Evolutionary conservation across 2,797 vertebrate species (phyloP).

Genomic region (Gymnodraco acuticeps): DNA sequence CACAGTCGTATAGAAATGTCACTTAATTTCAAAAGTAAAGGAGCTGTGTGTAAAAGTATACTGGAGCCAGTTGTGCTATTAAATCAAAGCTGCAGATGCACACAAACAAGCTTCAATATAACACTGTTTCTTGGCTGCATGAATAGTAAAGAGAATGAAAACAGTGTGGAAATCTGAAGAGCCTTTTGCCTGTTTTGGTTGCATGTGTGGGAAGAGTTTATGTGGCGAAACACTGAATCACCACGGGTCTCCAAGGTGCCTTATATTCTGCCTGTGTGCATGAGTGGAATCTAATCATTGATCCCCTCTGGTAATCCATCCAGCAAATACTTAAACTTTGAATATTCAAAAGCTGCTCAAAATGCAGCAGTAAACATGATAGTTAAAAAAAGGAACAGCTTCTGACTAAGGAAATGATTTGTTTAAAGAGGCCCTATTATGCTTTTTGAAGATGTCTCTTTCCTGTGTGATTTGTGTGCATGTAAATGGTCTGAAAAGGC

Average conservation of each 20-base stretch:
- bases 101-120: background rate
- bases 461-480: too few relatives aligned
- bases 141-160: slow-evolving; percentile 4
- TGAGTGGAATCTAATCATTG: slow-evolving; percentile 3
- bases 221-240: background rate
- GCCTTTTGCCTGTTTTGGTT: background rate
- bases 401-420: background rate
- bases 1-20: background rate
- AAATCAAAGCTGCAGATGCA: background rate
- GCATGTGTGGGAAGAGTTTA: slow-evolving; percentile 18
- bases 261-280: slow-evolving; percentile 3
- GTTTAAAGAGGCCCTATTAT: background rate
- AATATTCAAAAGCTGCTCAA: too few relatives aligned
- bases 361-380: background rate
- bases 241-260: background rate
- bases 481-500: too few relatives aligned
- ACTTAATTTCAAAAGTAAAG: background rate
- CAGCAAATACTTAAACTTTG: background rate
- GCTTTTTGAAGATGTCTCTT: too few relatives aligned
- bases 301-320: slow-evolving; percentile 6
- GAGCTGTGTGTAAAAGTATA: background rate
- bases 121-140: background rate
- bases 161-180: slow-evolving; percentile 5
- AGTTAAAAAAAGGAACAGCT: background rate
- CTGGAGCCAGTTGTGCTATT: background rate